These are phyloP conservation scores for Piprites chloris DNA, from an alignment of 2,113 vertebrate species.

Conservation along the genomic window DNA sequence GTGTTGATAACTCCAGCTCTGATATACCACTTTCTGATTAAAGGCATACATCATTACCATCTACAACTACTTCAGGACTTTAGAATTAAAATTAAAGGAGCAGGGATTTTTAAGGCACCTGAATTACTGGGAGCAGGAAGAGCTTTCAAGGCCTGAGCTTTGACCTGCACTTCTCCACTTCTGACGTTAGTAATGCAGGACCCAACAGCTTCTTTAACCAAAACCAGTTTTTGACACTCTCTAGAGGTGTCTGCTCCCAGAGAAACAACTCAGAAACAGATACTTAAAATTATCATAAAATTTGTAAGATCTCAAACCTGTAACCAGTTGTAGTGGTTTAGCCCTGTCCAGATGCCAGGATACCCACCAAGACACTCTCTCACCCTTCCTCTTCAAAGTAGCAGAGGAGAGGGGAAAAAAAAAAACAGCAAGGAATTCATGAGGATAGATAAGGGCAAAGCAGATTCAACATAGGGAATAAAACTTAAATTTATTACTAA, in stretches of 20 bases:
- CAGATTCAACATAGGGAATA: no score
- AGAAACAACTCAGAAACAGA: neutral
- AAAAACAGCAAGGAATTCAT: no score
- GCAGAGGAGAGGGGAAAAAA: no score
- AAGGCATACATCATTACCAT: neutral
- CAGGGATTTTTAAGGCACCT: neutral
- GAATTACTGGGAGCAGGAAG: neutral
- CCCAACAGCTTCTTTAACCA: neutral
- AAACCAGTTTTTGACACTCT: constrained; percentile 54
- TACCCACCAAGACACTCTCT: no score
- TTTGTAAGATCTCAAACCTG: neutral
- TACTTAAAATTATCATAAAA: neutral
- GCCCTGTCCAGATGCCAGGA: no score
- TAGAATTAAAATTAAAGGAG: neutral
- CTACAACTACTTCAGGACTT: neutral
- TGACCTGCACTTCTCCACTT: neutral
- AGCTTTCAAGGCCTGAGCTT: neutral
- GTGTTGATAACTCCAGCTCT: neutral
- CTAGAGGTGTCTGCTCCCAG: constrained; percentile 45
- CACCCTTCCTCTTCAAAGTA: no score
- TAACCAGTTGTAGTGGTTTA: no score
- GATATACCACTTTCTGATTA: neutral
- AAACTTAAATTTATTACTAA: no score
- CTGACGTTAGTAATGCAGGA: neutral
- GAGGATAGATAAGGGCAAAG: no score